Evolutionary conservation across 2,113 vertebrate genomes (phyloP).

Genomic region (Kobus ellipsiprymnus): DNA sequence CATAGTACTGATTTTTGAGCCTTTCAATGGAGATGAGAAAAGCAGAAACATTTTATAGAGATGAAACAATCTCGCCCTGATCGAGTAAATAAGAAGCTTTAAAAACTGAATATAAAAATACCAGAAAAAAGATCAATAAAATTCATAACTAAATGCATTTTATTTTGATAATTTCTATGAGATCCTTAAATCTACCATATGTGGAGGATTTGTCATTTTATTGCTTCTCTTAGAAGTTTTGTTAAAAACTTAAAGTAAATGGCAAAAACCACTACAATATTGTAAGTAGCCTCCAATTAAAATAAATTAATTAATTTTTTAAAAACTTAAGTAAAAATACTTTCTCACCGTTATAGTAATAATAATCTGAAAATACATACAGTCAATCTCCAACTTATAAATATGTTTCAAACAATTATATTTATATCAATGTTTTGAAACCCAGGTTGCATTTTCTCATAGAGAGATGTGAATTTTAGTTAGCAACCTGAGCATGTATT

Average conservation of each 20-base stretch:
- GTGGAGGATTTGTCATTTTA: background rate
- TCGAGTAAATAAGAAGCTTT: background rate
- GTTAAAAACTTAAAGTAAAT: constrained; percentile 10
- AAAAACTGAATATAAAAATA: background rate
- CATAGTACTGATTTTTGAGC: background rate
- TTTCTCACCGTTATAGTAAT: background rate
- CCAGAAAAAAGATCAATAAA: background rate
- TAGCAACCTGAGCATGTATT: background rate
- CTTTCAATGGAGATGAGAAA: background rate
- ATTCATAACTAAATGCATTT: background rate
- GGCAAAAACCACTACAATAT: background rate
- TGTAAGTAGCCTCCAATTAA: background rate
- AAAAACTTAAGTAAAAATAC: background rate
- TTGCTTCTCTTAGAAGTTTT: background rate
- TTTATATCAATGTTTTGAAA: background rate
- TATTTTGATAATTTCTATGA: background rate
- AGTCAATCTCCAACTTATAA: background rate
- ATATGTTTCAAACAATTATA: background rate
- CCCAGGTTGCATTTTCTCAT: background rate
- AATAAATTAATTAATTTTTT: background rate
- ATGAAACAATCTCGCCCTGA: background rate
- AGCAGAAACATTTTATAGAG: background rate
- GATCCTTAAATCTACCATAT: background rate
- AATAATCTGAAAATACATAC: background rate
- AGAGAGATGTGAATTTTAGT: background rate